Percentiles rank a stretch among this genome's conserved stretches.
Evolutionary conservation across 1,140 invertebrate species (phyloP).

Genomic region (Anastatus disparis): DNA sequence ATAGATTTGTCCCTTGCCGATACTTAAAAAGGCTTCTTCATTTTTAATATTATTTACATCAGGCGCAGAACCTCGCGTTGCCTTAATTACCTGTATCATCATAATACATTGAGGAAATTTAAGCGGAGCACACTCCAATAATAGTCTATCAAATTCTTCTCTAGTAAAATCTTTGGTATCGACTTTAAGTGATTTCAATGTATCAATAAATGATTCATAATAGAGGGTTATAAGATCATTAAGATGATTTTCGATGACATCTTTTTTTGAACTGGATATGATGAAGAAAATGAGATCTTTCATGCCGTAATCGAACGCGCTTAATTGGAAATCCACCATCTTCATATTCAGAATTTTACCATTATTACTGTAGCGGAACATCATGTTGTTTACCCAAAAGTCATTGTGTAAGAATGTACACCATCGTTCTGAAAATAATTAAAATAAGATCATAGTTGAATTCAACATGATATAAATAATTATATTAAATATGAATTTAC

Average conservation of each 20-base stretch:
- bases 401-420: slow-evolving; percentile 70
- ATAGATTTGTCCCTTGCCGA: slow-evolving; percentile 51
- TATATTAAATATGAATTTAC: too few species aligned
- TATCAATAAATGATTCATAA: slow-evolving; percentile 67
- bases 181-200: slow-evolving; percentile 51
- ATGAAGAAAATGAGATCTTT: slow-evolving; percentile 74
- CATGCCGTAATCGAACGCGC: slow-evolving; percentile 66
- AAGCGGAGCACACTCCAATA: slow-evolving; percentile 52
- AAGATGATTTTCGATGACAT: slow-evolving; percentile 66
- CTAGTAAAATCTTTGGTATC: slow-evolving; percentile 50
- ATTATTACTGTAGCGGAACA: slow-evolving; percentile 64
- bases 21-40: slow-evolving; percentile 49
- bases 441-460: too few species aligned
- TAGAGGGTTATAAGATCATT: slow-evolving; percentile 68
- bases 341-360: slow-evolving; percentile 66
- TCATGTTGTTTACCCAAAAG: slow-evolving; percentile 75
- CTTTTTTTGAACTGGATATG: slow-evolving; percentile 68
- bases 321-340: slow-evolving; percentile 74
- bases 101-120: slow-evolving; percentile 61
- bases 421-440: slow-evolving; percentile 58
- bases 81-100: slow-evolving; percentile 64
- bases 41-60: slow-evolving; percentile 51
- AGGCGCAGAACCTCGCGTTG: slow-evolving; percentile 49
- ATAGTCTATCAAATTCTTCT: slow-evolving; percentile 50
- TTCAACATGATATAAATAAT: too few species aligned